Conservation (phyloP, 1,140 invertebrate species). For the Octopus sinensis region DNA sequence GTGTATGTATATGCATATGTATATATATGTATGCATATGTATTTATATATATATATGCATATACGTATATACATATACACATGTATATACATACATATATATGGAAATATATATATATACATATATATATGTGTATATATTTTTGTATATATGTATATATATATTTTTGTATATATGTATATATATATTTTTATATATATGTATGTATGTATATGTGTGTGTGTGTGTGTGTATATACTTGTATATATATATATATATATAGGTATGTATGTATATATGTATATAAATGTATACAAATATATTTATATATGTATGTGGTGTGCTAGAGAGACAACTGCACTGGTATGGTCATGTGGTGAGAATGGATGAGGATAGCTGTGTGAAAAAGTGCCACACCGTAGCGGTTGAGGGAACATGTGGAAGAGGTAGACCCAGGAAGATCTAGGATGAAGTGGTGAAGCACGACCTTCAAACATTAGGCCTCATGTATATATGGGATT, state of each 20-base stretch:
- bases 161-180: not conserved
- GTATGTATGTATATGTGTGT: not conserved
- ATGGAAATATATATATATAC: not conserved
- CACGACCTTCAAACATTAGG: no score
- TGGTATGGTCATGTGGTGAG: no score
- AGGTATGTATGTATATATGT: not conserved
- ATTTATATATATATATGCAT: not conserved
- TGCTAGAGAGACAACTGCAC: no score
- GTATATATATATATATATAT: conserved; percentile 2
- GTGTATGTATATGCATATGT: not conserved
- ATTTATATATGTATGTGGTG: not conserved
- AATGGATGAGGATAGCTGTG: no score
- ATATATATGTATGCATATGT: not conserved
- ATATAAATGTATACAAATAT: not conserved
- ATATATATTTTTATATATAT: not conserved
- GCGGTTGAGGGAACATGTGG: no score
- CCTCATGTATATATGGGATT: no score
- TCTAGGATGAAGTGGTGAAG: no score
- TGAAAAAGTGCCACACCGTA: no score
- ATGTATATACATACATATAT: not conserved
- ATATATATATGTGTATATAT: not conserved
- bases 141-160: not conserved
- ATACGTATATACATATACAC: not conserved
- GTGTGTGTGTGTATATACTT: not conserved
- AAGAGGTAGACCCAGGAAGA: no score